Base-by-base conservation (phyloP, 2,888 invertebrate species). In the Ceraclea dissimilis region DNA sequence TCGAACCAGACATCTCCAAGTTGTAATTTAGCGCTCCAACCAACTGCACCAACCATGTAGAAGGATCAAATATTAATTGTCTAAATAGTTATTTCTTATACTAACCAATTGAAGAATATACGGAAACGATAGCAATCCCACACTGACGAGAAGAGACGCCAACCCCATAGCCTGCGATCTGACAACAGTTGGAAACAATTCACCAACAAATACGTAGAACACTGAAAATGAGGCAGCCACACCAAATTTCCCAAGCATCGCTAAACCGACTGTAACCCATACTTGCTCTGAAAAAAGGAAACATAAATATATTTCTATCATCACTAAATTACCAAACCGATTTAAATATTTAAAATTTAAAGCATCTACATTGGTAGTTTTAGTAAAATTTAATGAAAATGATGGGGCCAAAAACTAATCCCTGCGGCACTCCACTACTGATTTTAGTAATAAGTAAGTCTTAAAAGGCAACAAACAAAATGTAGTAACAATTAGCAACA, bases 141-240 rank as follows among this genome's bases (percentile, higher is more conserved):
- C 69, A 1, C 84, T 83, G 1, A 83, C 76, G 63, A 84, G 76
- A 64, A 85, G 82, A 0, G 83, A 83, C 0, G 83, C 79, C 26
- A 83, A 78, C 0, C 83, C 84, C 82, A 84, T 83, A 1, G 83
- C 84, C 63, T 83, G 82, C 0, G 83, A 81, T 43, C 84, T 70
- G 44, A 84, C 66, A 8, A 83, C 83, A 0, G 85, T 85, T 0
- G 85, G 85, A 60, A 84, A 71, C 2, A 85, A 68, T 65, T 86
- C 85, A 0, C 84, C 85, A 2, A 85, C 82, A 65, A 83, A 79
- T 2, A 86, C 83, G 69, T 85, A 86, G 69, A 85, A 84, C 1
- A 84, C 82, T 0, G 83, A 80, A 65, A 85, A 85, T 0, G 84
- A 81, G 1, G 83, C 81, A 2, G 85, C 83, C n/a, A 82, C 81